Conservation (phyloP, 1,140 invertebrate species). For the Aphaenogaster floridana region DNA sequence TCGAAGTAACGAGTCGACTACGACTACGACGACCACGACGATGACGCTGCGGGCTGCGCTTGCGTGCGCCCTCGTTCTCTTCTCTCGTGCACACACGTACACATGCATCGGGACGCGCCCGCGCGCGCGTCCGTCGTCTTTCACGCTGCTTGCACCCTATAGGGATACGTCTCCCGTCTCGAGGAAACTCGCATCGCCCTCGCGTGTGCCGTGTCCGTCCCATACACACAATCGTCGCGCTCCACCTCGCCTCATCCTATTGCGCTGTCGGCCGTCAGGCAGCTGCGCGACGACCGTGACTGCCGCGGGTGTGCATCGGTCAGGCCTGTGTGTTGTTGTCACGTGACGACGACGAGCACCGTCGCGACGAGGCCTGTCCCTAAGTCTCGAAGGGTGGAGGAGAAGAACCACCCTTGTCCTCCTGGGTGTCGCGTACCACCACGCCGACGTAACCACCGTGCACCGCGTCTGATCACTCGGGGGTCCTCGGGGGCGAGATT, state of each 20-base stretch:
- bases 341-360: conserved; percentile 57
- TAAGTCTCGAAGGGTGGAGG: conserved; percentile 35
- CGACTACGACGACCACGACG: conserved; percentile 47
- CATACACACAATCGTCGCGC: conserved; percentile 10
- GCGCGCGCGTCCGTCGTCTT: background rate
- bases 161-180: conserved; percentile 14
- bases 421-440: background rate
- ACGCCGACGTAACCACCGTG: background rate
- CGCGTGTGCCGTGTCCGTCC: conserved; percentile 20
- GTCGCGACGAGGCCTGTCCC: background rate
- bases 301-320: conserved; percentile 25
- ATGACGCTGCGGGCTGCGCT: conserved; percentile 64
- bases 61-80: conserved; percentile 72
- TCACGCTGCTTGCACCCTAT: conserved; percentile 19
- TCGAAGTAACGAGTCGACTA: conserved; percentile 59
- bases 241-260: conserved; percentile 6
- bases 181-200: background rate
- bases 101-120: background rate
- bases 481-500: conserved; percentile 4
- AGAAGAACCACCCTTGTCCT: background rate
- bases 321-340: conserved; percentile 37
- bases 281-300: conserved; percentile 52
- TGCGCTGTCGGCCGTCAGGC: conserved; percentile 16
- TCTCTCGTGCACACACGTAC: background rate
- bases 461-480: background rate